Base-by-base conservation (phyloP, 1,140 invertebrate genomes). In the Holotrichia oblita region DNA sequence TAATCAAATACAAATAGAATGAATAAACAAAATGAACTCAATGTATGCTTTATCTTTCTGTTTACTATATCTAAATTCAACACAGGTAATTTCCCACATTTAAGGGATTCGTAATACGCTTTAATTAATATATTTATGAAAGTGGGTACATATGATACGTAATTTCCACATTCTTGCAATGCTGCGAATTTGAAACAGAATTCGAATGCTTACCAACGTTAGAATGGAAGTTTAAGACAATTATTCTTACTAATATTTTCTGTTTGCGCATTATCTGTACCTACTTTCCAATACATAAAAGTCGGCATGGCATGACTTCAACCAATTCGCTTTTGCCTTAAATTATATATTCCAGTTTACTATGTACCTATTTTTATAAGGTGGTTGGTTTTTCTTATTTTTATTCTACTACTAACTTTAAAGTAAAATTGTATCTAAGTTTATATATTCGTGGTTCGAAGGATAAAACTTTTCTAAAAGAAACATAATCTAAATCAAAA, bases 281-380 rank as follows among this genome's bases (percentile, higher is more conserved):
- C 44, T 14, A 48, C 27, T 34, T 4, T 34, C 2, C 27, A 34
- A 34, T 34, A 34, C 27, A 34, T 34, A 1, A 34, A 34, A 34
- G 27, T n/a, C 1, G 27, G 27, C 2, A 34, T 34, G 27, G 27
- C 27, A 34, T 34, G 27, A 34, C 27, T 34, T 34, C 27, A 64
- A 69, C 3, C 7, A 27, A 69, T 12, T 3, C 12, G 12, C 20
- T 69, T 34, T 69, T 24, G 61, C 22, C 22, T 69, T 14, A 69
- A 69, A 7, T 69, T 69, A 69, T 69, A 69, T 69, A 69, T 69
- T 69, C 61, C 61, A 69, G 61, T 69, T 69, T 69, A 27, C 22
- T 14, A 17, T 34, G 24, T 69, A 20, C 27, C 61, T 69, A 24
- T 69, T 69, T 69, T 34, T 27, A 69, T 69, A 22, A 34, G 61